Base-by-base conservation (phyloP, 1,140 invertebrate genomes). In the Pomacea maculata region DNA sequence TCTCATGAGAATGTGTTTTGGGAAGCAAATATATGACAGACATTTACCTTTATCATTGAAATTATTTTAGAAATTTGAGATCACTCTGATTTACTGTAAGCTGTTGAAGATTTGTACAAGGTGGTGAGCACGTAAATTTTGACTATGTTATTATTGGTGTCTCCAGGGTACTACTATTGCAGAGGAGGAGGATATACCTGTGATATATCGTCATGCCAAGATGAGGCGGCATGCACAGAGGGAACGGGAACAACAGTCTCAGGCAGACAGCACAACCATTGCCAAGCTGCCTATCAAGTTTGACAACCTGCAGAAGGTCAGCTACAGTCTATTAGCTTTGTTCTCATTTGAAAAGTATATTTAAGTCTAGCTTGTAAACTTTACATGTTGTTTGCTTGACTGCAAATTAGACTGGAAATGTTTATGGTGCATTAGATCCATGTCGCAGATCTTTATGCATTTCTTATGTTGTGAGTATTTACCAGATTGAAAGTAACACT, bases 201-300 rank as follows among this genome's bases (percentile, higher is more conserved):
- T 91, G 12, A 83, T 92, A 78, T 83, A 83, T 68, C 64, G 77
- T 19, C 77, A 78, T 11, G 67, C 67, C 65, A 88, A 88, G 83
- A 25, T 82, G 79, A 70, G 86, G 83, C 74, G 83, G 80, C 88
- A 81, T 79, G 80, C 12, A 83, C 84, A 57, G 86, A 88, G 57
- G 76, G 84, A 79, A 81, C 79, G 54, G 83, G 84, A 80, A 83
- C 77, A 71, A 63, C 72, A 65, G 70, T 77, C 84, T 68, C 81
- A 82, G 64, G 78, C 87, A 34, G 91, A 92, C 64, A 87, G 85
- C 8, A 86, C 87, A 12, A 88, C 87, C 15, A 91, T 91, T 57
- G 91, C 91, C 78, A 92, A 92, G 89, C 91, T 97, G n/a, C 95
- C 95, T 85, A 95, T 98, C 3, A 96, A 95, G 15, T 95, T 95